Base-by-base conservation (phyloP, 2,797 vertebrate genomes). In the Vireo griseus region DNA sequence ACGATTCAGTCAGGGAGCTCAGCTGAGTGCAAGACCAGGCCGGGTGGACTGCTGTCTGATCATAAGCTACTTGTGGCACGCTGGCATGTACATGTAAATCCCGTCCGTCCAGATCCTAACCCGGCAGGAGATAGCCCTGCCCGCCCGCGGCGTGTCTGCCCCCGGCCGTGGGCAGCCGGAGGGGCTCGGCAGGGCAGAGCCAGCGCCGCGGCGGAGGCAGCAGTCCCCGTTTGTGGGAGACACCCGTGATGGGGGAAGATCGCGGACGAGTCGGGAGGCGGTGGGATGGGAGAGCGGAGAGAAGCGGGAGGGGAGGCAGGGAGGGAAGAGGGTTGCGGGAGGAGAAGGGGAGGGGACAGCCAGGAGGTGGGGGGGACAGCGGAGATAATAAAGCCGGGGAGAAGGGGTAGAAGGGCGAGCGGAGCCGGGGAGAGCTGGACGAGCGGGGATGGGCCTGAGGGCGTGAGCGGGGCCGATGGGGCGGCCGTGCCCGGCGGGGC, bases 261-360 rank as follows among this genome's bases (percentile, higher is more conserved):
- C 4, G 16, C 35, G 33, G n/a, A 3, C 11, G 8, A 35, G n/a
- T 33, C 25, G 19, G 24, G 42, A 17, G 50, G 17, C 19, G 33
- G 31, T 1, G 62, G 67, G 51, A 24, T 8, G 55, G 25, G 58
- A 48, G 44, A 45, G 35, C 15, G 20, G 45, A 20, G 57, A 18
- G 12, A 20, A 45, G 69, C 15, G 16, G 17, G 42, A 82, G 54
- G 29, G 44, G 73, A 31, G 57, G 57, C 62, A n/a, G 29, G 44
- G 73, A 31, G 57, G 57, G 66, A n/a, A 63, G 12, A 8, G 76
- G 31, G 37, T 3, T 45, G 14, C 55, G 48, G 81, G 62, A 62
- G 73, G 74, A 66, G 77, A 81, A 84, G 80, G 87, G 94, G 91
- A 77, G 92, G 90, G 72, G 57, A 69, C 73, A 76, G 51, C 20